These are phyloP conservation scores for Peromyscus maniculatus DNA, from an alignment of 2,113 vertebrate species.

Conservation along the genomic window DNA sequence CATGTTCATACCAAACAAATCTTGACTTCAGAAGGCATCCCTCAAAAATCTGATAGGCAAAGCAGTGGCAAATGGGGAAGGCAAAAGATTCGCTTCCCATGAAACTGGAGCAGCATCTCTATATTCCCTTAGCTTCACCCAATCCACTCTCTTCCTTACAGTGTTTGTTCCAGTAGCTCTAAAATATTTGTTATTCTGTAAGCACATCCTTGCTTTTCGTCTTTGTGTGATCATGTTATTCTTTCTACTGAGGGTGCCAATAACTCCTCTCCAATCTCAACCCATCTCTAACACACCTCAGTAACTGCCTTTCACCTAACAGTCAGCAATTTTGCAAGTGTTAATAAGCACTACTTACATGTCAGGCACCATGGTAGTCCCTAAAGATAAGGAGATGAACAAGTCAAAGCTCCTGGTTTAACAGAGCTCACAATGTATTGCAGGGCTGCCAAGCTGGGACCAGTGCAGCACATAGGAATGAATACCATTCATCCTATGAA, in stretches of 20 bases:
- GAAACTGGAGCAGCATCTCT: neutral
- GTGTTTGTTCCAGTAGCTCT: neutral
- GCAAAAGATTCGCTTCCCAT: neutral
- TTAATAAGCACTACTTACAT: neutral
- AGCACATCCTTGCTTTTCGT: neutral
- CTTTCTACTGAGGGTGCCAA: neutral
- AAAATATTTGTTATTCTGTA: constrained; percentile 23
- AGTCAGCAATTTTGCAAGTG: neutral
- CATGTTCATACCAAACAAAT: neutral
- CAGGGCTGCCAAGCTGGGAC: neutral
- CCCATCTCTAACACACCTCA: neutral
- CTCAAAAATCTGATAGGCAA: neutral
- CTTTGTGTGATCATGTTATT: neutral
- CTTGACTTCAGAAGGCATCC: neutral
- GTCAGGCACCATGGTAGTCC: neutral
- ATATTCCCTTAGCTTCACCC: neutral
- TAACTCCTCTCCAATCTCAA: neutral
- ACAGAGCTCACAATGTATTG: too few species aligned
- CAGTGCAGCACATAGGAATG: neutral
- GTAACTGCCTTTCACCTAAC: neutral
- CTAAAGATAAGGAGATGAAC: neutral
- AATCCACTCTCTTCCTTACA: constrained; percentile 1
- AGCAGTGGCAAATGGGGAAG: neutral
- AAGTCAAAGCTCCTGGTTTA: neutral
- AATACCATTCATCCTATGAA: neutral